Evolutionary conservation across 2,797 vertebrate species (phyloP).

Genomic region (Microtus obscurus): DNA sequence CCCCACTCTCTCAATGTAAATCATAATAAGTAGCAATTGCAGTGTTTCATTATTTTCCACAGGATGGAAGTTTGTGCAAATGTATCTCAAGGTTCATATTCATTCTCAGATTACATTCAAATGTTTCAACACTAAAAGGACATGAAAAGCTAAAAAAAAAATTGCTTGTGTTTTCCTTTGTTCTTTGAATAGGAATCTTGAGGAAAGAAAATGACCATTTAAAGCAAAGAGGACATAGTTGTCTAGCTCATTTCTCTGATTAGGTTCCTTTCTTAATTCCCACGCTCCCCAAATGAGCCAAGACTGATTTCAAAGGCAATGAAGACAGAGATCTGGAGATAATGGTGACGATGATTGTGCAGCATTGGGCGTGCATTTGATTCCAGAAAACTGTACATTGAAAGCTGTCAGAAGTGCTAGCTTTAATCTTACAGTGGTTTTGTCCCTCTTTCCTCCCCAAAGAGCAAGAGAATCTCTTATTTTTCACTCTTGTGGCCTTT

Average conservation of each 20-base stretch:
- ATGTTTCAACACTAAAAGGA: neutral
- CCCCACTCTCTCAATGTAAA: neutral
- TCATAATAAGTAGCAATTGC: neutral
- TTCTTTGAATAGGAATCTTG: neutral
- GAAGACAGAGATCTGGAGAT: neutral
- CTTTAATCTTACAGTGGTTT: neutral
- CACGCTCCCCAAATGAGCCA: neutral
- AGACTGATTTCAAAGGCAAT: neutral
- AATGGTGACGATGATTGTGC: neutral
- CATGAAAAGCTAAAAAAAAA: neutral
- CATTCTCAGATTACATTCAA: conserved; percentile 21
- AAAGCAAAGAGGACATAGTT: neutral
- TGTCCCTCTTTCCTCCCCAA: accelerated
- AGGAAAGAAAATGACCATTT: neutral
- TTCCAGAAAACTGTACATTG: neutral
- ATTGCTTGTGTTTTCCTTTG: neutral
- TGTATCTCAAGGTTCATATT: conserved; percentile 22
- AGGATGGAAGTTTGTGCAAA: neutral
- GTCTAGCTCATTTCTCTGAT: neutral
- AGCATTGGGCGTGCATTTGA: neutral
- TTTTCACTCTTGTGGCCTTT: neutral
- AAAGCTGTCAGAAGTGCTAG: neutral
- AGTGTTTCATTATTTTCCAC: neutral
- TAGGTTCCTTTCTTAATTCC: neutral
- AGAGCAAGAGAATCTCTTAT: neutral